Base-by-base conservation (phyloP, 2,113 vertebrate species). In the Pachyramphus minor region DNA sequence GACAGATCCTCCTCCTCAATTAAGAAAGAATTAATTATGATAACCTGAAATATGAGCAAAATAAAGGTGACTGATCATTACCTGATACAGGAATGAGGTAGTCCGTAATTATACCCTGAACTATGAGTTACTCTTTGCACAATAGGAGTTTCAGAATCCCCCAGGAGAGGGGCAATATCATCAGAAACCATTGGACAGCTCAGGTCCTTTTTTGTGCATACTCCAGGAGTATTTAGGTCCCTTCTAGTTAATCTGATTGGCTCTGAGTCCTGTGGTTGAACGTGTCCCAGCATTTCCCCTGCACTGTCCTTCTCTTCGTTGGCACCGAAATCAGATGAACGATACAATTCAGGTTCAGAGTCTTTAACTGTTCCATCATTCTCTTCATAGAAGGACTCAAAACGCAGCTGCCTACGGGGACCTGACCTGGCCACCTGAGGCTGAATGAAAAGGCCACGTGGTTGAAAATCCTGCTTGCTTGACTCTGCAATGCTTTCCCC, bases 91-190 rank as follows among this genome's bases (percentile, higher is more conserved):
- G 97, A 98, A 97, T 97, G 97, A 79, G 99, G 99, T 35, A 99
- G 97, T 94, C 99, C 98, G 1, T 99, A 99, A 97, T 99, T 99
- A 97, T 99, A 99, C 27, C 98, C 98, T 47, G 98, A 96, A 95
- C 97, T 84, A 96, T 97, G 98, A 96, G 97, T 97, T 75, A 98
- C 97, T 97, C 97, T 98, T 92, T 98, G 98, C 87, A 99, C 75
- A n/a, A 97, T 28, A 45, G 98, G 98, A 87, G 71, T 39, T 84
- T 98, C 97, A 75, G 79, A 87, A 86, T 97, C 93, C 21, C 92
- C 96, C 24, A 96, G 72, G 52, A 97, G 42, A 78, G 97, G n/a
- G 79, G 92, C 93, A 89, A 97, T 90, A 78, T 93, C 87, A 88
- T 89, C 94, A 71, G 97, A 93, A 55, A 93, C 55, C 33, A 89